Evolutionary conservation across 2,797 vertebrate species (phyloP).

Genomic region (Pterois miles): DNA sequence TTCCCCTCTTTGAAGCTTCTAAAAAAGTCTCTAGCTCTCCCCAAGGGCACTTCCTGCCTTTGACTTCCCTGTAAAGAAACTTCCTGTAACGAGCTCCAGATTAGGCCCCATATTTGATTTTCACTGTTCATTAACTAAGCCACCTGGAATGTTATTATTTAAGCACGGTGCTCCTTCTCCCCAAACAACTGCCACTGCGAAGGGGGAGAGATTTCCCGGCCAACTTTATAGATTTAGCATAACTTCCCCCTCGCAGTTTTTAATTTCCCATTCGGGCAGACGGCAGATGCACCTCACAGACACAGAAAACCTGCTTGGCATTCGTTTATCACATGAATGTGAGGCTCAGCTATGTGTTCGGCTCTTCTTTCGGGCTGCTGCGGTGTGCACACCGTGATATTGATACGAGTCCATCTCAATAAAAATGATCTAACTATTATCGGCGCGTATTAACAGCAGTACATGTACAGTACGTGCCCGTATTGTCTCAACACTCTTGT

Average conservation of each 20-base stretch:
- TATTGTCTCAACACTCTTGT: not conserved
- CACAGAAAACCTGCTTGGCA: conserved; percentile 67
- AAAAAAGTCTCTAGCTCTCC: conserved; percentile 57
- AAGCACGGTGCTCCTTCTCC: conserved; percentile 84
- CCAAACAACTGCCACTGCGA: conserved; percentile 86
- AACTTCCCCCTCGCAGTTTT: conserved; percentile 78
- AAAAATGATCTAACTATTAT: not conserved
- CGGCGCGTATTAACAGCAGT: not conserved
- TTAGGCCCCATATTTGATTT: conserved; percentile 88
- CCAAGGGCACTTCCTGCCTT: conserved; percentile 77
- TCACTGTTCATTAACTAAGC: conserved; percentile 90
- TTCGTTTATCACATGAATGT: conserved; percentile 70
- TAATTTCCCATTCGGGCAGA: conserved; percentile 81
- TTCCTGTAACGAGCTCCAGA: conserved; percentile 86
- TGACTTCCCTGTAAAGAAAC: conserved; percentile 86
- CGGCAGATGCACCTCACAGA: conserved; percentile 78
- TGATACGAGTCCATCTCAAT: not conserved
- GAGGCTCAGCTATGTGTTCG: conserved; percentile 48
- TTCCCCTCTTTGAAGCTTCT: conserved; percentile 43
- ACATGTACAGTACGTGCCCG: not conserved
- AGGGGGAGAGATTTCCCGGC: conserved; percentile 80
- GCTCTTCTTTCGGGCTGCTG: conserved; percentile 10
- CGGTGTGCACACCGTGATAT: not conserved
- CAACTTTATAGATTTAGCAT: conserved; percentile 84
- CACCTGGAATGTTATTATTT: conserved; percentile 90